phyloP scores from a whole-genome alignment of 35 echinoderm and acorn worm genomes.

The Apostichopus californicus region DNA sequence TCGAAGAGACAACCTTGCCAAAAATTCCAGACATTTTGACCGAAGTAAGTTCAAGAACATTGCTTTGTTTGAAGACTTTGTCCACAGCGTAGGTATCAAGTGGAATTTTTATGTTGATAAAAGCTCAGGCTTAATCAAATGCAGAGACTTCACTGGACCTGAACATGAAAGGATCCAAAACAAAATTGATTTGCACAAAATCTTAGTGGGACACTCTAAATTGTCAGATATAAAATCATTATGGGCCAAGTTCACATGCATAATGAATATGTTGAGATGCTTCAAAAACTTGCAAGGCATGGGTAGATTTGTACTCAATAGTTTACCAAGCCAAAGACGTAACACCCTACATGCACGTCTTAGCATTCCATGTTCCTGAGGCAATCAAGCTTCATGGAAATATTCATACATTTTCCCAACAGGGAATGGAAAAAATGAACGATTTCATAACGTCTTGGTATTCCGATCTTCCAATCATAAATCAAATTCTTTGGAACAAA shows the following conservation, averaged over 20 bases:
- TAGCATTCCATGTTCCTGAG: conserved; percentile 38
- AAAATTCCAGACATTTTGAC: conserved; percentile 51
- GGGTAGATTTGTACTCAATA: conserved; percentile 29
- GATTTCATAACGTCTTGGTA: conserved; percentile 27
- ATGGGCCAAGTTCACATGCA: conserved; percentile 2
- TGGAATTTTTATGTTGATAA: conserved; percentile 58
- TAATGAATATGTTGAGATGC: conserved; percentile 22
- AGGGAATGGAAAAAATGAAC: conserved; percentile 42
- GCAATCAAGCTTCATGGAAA: conserved; percentile 3
- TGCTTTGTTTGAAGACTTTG: conserved; percentile 49
- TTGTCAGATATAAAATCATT: conserved; percentile 3
- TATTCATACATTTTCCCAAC: conserved; percentile 25
- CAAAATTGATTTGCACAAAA: conserved; percentile 31
- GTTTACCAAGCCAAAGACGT: conserved; percentile 47
- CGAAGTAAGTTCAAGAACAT: conserved; percentile 38
- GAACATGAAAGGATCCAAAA: conserved; percentile 62
- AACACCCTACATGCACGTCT: conserved; percentile 58
- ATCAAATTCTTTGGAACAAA: not conserved
- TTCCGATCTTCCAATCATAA: conserved; percentile 12
- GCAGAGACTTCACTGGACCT: conserved; percentile 46
- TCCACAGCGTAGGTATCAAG: conserved; percentile 23
- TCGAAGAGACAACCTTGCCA: conserved; percentile 43
- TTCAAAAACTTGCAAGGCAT: not conserved
- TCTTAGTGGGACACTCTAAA: conserved; percentile 27
- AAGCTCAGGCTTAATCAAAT: conserved; percentile 2